phyloP scores from a whole-genome alignment of 2,797 vertebrate species.

The Cyprinella venusta region DNA sequence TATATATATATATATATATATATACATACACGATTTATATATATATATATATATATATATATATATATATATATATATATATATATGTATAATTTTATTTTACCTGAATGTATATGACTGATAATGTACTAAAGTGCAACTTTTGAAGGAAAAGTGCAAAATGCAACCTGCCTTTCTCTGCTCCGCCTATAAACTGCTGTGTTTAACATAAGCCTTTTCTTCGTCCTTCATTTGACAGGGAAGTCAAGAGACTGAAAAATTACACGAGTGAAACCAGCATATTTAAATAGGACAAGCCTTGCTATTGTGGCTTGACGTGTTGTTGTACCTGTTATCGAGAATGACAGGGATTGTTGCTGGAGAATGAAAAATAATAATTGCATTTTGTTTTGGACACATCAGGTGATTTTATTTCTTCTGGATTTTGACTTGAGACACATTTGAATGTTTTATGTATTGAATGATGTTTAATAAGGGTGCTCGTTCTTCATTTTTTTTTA shows the following conservation, averaged over 20 bases:
- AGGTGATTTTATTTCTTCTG: background rate
- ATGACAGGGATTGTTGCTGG: conserved; percentile 49
- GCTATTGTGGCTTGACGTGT: conserved; percentile 38
- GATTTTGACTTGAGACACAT: background rate
- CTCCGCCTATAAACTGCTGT: conserved; percentile 64
- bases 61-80: no score
- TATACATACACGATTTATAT: no score
- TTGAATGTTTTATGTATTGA: conserved; percentile 9
- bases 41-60: no score
- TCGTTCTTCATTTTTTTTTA: background rate
- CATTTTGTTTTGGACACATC: conserved; percentile 21
- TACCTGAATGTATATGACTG: background rate
- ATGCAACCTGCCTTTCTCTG: conserved; percentile 27
- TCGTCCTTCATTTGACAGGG: conserved; percentile 69
- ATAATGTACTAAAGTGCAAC: background rate
- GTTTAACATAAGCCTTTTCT: conserved; percentile 73
- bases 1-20: no score
- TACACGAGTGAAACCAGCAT: conserved; percentile 46
- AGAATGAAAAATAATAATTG: conserved; percentile 41
- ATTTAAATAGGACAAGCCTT: conserved; percentile 50
- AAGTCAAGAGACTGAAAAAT: conserved; percentile 69
- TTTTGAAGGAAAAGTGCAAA: background rate
- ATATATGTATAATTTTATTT: background rate
- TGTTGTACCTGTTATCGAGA: conserved; percentile 33
- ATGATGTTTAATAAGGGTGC: background rate